Evolutionary conservation across 2,113 vertebrate species (phyloP), one percentile per base, ranked within the genome.

Genomic region (Leptocoma aspasia): DNA sequence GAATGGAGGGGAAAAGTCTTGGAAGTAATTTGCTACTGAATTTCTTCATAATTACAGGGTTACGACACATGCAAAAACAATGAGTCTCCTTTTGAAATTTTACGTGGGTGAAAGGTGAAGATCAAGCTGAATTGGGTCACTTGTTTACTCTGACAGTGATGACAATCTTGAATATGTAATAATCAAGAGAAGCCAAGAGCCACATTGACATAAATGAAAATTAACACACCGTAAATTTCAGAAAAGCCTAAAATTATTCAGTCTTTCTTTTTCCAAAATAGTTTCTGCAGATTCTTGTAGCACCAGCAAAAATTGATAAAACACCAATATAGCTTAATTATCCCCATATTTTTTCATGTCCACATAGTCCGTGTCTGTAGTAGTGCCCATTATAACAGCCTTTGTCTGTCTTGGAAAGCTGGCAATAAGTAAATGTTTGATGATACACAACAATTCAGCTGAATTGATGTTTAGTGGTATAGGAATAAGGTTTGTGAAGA

Each of bases 1-100:
- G 72, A 96, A 96, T 93, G 54, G 69, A 93, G 90, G 92, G 80
- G 53, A 75, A 95, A 96, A 97, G 72, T 92, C 88, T 93, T 95
- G 90, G 85, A 95, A 97, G 95, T 93, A 97, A 96, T 97, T 97
- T 96, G 95, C 94, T 95, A 96, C 96, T 95, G 95, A 95, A 96
- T 97, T 96, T 97, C 92, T 96, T 91, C 88, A 79, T 96, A 97
- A 97, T 97, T 97, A 96, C 69, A 92, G 95, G 92, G 88, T 97
- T 96, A 91, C 56, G 1, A 93, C 90, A 96, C 89, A 96, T 96
- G n/a, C 65, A 95, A 97, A 95, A 97, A 96, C 96, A 97, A 91
- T 96, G 90, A 88, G 90, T 83, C 82, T 93, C 56, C 94, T 97
- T 97, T 96, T 94, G 94, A 93, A 95, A 96, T 96, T 91, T 94